These are phyloP conservation scores for Sparidentex hasta DNA, from an alignment of 2,797 vertebrate species.

Conservation along the genomic window DNA sequence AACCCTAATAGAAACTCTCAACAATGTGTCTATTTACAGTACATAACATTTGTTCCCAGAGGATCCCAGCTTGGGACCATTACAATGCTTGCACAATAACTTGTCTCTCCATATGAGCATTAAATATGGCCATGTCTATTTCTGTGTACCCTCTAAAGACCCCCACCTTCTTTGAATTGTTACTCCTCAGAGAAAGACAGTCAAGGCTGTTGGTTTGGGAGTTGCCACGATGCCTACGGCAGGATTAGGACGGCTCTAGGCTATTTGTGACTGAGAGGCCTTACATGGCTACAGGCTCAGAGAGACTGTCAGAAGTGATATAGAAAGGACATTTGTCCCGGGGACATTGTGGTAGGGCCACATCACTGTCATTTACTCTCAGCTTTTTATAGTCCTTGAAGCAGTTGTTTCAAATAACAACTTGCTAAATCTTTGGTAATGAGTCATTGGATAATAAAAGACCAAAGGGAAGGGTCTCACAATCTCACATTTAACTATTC, in stretches of 20 bases:
- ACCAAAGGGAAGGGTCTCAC: not conserved
- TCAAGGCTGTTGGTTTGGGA: constrained; percentile 59
- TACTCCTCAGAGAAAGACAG: constrained; percentile 54
- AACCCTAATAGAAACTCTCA: constrained; percentile 5
- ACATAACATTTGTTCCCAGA: constrained; percentile 52
- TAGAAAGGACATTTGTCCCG: constrained; percentile 72
- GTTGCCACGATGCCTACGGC: constrained; percentile 42
- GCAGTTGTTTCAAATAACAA: constrained; percentile 42
- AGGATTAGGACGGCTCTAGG: constrained; percentile 62
- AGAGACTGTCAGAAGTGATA: constrained; percentile 54
- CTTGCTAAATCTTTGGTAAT: constrained; percentile 29
- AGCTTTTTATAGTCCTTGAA: constrained; percentile 72
- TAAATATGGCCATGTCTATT: constrained; percentile 69
- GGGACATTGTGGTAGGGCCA: constrained; percentile 61
- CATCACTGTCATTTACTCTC: constrained; percentile 63
- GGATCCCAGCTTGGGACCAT: constrained; percentile 35
- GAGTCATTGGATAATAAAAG: constrained; percentile 33
- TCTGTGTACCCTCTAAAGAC: constrained; percentile 57
- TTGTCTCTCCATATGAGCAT: constrained; percentile 21
- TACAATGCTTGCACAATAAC: constrained; percentile 47
- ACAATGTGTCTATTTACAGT: constrained; percentile 18
- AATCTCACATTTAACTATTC: not conserved
- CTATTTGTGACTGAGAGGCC: constrained; percentile 73
- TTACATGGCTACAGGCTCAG: constrained; percentile 68
- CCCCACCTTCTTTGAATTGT: constrained; percentile 74